Evolutionary conservation across 2,888 invertebrate genomes (phyloP), one percentile per base, ranked within the genome.

Genomic region (Melanophora roralis): DNA sequence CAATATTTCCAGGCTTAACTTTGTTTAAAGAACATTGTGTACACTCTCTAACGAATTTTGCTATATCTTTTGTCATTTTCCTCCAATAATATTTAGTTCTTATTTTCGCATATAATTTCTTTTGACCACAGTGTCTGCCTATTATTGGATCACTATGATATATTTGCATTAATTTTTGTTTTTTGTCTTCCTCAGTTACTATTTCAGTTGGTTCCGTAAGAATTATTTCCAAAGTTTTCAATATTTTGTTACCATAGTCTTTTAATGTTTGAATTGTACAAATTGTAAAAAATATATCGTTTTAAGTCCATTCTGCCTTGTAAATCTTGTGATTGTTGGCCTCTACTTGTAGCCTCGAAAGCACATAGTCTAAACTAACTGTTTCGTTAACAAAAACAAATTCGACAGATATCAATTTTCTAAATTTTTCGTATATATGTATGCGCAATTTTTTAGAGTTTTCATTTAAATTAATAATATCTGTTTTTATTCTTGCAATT

Each of bases 21-120:
- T 81, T 81, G n/a, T 73, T 32, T n/a, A 73, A 27, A 57, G 34
- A 68, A 51, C 51, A 51, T 27, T 27, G 23, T n/a, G 2, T 2
- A n/a, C 51, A 51, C 2, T 2, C 6, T 51, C 27, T 57, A 1
- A 72, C 45, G 34, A n/a, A n/a, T n/a, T n/a, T n/a, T n/a, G n/a
- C n/a, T n/a, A n/a, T n/a, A n/a, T n/a, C n/a, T n/a, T n/a, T n/a
- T n/a, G n/a, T n/a, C n/a, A n/a, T n/a, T n/a, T n/a, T n/a, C n/a
- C n/a, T n/a, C n/a, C n/a, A n/a, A n/a, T n/a, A n/a, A n/a, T n/a
- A n/a, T n/a, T n/a, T n/a, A n/a, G n/a, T n/a, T n/a, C n/a, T n/a
- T n/a, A n/a, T n/a, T n/a, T n/a, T n/a, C n/a, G n/a, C n/a, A n/a
- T n/a, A n/a, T n/a, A n/a, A n/a, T n/a, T n/a, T n/a, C n/a, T n/a